Conservation (phyloP, 2,113 vertebrate genomes). For the Plecotus auritus region DNA sequence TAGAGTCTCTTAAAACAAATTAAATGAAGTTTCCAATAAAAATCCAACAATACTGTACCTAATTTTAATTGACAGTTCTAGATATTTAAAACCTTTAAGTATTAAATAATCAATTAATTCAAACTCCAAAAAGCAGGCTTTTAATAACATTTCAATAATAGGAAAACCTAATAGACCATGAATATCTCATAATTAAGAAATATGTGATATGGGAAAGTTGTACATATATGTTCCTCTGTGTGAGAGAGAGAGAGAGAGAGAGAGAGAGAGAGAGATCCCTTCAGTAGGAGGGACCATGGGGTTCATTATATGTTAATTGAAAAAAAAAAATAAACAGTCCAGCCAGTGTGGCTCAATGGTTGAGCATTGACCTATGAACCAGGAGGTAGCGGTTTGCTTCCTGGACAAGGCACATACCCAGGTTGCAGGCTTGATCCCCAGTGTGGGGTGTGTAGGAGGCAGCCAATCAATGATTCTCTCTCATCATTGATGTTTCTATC, state of each 20-base stretch:
- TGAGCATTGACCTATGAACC: too few species aligned
- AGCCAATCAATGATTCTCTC: too few species aligned
- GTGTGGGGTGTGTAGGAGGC: too few species aligned
- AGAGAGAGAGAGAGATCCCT: neutral
- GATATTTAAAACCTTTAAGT: neutral
- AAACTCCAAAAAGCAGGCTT: neutral
- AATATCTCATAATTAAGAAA: neutral
- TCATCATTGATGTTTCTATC: too few species aligned
- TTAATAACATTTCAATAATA: neutral
- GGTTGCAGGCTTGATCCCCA: too few species aligned
- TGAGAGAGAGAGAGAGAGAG: too few species aligned
- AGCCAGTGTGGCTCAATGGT: too few species aligned
- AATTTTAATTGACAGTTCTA: slow-evolving; percentile 12
- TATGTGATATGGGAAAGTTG: neutral
- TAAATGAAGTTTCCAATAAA: neutral
- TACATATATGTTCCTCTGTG: neutral
- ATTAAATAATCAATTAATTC: neutral
- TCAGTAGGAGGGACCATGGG: neutral
- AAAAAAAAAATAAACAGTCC: neutral
- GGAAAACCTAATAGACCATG: neutral
- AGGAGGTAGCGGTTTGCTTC: too few species aligned
- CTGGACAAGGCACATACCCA: too few species aligned
- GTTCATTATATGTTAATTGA: neutral
- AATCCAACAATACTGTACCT: neutral
- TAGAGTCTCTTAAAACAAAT: neutral